Percentiles rank a stretch among this genome's conserved stretches.
Conservation (phyloP, 35 echinoderm and acorn worm genomes). For the Chiridota heheva region DNA sequence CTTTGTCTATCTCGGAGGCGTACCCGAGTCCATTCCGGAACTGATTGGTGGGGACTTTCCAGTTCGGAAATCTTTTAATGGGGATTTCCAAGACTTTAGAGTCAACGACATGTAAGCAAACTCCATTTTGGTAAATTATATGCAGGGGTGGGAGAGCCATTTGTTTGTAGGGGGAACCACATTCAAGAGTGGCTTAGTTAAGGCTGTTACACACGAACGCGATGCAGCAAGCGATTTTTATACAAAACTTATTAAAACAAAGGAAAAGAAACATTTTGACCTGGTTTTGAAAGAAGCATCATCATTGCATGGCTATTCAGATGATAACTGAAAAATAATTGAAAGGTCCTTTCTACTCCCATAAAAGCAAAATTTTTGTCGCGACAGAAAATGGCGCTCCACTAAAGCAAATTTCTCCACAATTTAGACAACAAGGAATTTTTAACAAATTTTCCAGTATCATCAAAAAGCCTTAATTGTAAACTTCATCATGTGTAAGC, state of each 20-base stretch:
- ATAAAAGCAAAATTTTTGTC: too few relatives aligned
- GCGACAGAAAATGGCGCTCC: too few relatives aligned
- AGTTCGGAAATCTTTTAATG: constrained; percentile 60
- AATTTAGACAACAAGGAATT: too few relatives aligned
- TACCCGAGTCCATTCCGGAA: constrained; percentile 58
- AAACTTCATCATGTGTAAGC: too few relatives aligned
- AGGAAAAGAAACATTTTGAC: too few relatives aligned
- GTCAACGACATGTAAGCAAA: constrained; percentile 80
- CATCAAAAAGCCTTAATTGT: too few relatives aligned
- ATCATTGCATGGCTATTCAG: too few relatives aligned
- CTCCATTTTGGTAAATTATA: background rate
- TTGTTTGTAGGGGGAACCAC: background rate
- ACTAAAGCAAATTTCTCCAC: too few relatives aligned
- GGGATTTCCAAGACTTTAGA: constrained; percentile 67
- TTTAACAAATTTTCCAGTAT: too few relatives aligned
- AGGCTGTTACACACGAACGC: background rate
- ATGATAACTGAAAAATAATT: background rate
- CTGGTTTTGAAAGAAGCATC: background rate
- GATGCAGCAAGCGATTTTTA: too few relatives aligned
- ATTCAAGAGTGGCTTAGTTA: background rate
- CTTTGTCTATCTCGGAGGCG: constrained; percentile 80
- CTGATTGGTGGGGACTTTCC: constrained; percentile 94
- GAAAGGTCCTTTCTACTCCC: background rate
- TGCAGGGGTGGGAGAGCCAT: background rate
- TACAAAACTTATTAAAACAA: background rate